These are phyloP conservation scores for Anabacerthia variegaticeps DNA, from an alignment of 2,797 vertebrate species.

Conservation along the genomic window DNA sequence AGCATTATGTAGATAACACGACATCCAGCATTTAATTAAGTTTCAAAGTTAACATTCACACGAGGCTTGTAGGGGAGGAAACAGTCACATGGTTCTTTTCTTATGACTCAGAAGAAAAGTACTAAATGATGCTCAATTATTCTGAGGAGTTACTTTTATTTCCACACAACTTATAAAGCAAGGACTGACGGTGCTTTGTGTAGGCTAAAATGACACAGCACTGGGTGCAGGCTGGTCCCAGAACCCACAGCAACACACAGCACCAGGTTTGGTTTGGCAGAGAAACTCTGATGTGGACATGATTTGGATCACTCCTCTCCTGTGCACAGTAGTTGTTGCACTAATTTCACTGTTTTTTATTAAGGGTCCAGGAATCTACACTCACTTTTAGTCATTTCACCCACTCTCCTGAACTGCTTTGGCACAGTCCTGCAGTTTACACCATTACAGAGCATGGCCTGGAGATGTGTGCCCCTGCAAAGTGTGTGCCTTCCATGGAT, in stretches of 20 bases:
- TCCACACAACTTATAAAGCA: background rate
- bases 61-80: conserved; percentile 5
- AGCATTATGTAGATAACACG: background rate
- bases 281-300: background rate
- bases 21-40: background rate
- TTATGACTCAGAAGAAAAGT: conserved; percentile 41
- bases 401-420: background rate
- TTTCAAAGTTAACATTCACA: background rate
- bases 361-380: background rate
- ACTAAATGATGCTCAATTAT: conserved; percentile 14
- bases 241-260: background rate
- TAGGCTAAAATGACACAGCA: background rate
- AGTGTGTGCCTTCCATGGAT: fast-evolving
- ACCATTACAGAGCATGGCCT: background rate
- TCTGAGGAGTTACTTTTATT: background rate
- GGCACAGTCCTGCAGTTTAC: background rate
- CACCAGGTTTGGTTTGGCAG: background rate
- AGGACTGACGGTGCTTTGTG: background rate
- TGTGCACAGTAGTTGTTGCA: background rate
- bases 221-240: background rate
- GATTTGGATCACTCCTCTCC: background rate
- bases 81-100: background rate
- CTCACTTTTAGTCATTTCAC: background rate
- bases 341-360: background rate
- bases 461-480: background rate